A percentile compares a stretch with the other conserved stretches of the same genome.
Evolutionary conservation across 2,113 vertebrate species (phyloP).

Genomic region (Taurulus bubalis): DNA sequence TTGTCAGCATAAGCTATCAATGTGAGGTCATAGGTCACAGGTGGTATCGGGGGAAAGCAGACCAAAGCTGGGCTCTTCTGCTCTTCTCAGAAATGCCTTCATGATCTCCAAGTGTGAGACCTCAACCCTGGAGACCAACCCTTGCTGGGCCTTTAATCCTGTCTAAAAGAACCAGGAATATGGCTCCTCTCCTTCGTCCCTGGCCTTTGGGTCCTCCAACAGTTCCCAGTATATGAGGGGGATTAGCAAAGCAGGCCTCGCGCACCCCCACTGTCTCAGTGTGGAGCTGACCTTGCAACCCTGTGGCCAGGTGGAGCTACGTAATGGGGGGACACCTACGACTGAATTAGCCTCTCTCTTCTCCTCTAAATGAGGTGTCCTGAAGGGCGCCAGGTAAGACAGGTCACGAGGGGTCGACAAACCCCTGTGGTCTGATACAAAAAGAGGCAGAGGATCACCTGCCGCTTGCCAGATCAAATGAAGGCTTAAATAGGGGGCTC

Average conservation of each 20-base stretch:
- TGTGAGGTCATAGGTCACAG: constrained; percentile 48
- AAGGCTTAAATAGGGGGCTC: constrained; percentile 74
- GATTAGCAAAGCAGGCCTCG: constrained; percentile 74
- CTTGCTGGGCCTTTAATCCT: constrained; percentile 77
- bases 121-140: constrained; percentile 45
- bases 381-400: constrained; percentile 79
- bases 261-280: constrained; percentile 67
- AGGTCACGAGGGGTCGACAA: constrained; percentile 67
- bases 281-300: constrained; percentile 71
- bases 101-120: constrained; percentile 58
- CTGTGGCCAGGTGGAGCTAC: constrained; percentile 76
- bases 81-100: constrained; percentile 58
- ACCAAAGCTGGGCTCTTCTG: constrained; percentile 44
- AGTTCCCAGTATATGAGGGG: constrained; percentile 68
- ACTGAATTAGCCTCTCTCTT: constrained; percentile 64
- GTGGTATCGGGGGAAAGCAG: constrained; percentile 37
- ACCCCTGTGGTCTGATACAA: constrained; percentile 78
- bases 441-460: constrained; percentile 81
- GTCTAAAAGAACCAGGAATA: constrained; percentile 74
- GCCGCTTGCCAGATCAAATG: constrained; percentile 82
- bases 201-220: constrained; percentile 68
- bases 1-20: constrained; percentile 11
- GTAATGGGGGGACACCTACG: constrained; percentile 59
- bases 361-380: constrained; percentile 76
- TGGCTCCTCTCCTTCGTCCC: constrained; percentile 63